Evolutionary conservation across 2,113 vertebrate species (phyloP).

Genomic region (Ceyx margarethae): DNA sequence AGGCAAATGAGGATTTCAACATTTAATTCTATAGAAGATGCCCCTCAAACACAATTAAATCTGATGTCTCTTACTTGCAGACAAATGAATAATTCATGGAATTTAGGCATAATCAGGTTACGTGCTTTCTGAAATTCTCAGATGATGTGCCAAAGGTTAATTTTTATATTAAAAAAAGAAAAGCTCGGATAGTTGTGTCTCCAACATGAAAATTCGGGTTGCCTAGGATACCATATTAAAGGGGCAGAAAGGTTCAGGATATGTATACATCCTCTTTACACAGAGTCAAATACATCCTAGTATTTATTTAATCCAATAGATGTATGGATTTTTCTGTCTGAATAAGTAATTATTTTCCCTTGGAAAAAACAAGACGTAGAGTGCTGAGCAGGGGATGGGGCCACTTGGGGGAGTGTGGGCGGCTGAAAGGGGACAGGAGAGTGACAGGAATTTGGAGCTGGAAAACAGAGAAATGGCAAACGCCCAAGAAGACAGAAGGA

Average conservation of each 20-base stretch:
- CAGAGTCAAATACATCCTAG: background rate
- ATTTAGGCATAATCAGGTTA: conserved; percentile 61
- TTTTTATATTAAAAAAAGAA: conserved; percentile 37
- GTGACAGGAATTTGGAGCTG: background rate
- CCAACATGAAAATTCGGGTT: conserved; percentile 15
- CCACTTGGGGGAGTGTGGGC: background rate
- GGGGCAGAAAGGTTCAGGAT: background rate
- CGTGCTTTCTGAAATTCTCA: conserved; percentile 59
- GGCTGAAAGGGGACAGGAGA: background rate
- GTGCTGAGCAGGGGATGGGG: background rate
- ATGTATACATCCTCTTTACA: background rate
- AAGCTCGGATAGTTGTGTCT: background rate
- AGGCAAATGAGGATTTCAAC: conserved; percentile 38
- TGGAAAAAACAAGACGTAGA: background rate
- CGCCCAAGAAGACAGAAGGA: background rate
- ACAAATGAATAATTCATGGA: conserved; percentile 68
- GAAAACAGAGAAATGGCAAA: background rate
- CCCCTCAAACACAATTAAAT: conserved; percentile 67
- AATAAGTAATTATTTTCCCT: background rate
- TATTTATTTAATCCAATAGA: background rate
- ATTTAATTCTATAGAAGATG: conserved; percentile 58
- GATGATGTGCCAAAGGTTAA: conserved; percentile 61
- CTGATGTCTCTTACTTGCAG: conserved; percentile 52
- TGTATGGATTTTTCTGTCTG: background rate
- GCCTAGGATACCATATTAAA: conserved; percentile 18